phyloP scores from a whole-genome alignment of 2,888 invertebrate genomes.

The Aradus depressus region DNA sequence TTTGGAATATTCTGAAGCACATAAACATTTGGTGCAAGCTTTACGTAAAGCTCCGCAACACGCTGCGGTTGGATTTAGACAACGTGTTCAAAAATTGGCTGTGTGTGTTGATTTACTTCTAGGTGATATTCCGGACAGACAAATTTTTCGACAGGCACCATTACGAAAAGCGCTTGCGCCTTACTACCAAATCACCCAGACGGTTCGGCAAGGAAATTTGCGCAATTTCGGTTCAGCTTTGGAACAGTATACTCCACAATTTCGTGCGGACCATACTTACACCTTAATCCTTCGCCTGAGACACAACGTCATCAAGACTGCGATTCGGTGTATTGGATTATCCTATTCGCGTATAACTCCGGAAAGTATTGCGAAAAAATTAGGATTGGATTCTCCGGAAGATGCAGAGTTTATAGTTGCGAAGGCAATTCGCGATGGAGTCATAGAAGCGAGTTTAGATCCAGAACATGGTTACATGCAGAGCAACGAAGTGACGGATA shows the following conservation, averaged over 20 bases:
- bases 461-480: constrained; percentile 94
- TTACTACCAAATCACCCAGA: constrained; percentile 95
- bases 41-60: constrained; percentile 95
- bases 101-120: constrained; percentile 88
- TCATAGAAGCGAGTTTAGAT: constrained; percentile 94
- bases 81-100: constrained; percentile 89
- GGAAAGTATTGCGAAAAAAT: constrained; percentile 84
- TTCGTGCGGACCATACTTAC: constrained; percentile 88
- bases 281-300: constrained; percentile 88
- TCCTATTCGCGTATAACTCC: constrained; percentile 95
- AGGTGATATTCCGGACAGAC: constrained; percentile 95
- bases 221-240: constrained; percentile 88
- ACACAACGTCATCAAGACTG: constrained; percentile 98
- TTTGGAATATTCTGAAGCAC: constrained; percentile 93
- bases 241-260: constrained; percentile 80
- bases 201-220: constrained; percentile 88
- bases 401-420: constrained; percentile 99
- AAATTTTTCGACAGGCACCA: constrained; percentile 85
- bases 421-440: constrained; percentile 94
- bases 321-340: constrained; percentile 86
- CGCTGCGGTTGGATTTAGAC: constrained; percentile 96
- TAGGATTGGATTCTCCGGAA: constrained; percentile 87
- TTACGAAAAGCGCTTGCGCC: constrained; percentile 81
- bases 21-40: constrained; percentile 89
- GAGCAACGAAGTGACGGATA: constrained; percentile 92